Percentiles rank a stretch among this genome's conserved stretches.
Conservation (phyloP, 1,140 invertebrate genomes). For the Drosophila setifemur region DNA sequence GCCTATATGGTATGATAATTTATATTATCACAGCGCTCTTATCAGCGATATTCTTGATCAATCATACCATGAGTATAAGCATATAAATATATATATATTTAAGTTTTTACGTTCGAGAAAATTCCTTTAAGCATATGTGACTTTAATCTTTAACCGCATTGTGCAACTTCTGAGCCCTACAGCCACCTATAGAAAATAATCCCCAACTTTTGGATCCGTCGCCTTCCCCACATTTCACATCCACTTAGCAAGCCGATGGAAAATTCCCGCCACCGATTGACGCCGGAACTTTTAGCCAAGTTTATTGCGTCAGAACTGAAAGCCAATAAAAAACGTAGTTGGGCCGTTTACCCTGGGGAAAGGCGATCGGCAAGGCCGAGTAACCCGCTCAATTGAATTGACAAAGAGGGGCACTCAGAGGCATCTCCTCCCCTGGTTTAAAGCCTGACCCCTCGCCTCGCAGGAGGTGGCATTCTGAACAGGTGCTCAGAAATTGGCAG, state of each 20-base stretch:
- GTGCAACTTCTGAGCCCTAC: too few relatives aligned
- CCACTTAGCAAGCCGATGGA: background rate
- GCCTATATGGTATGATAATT: too few relatives aligned
- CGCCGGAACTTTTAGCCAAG: conserved; percentile 44
- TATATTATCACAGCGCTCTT: too few relatives aligned
- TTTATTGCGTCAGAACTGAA: conserved; percentile 37
- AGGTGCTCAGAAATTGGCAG: conserved; percentile 40
- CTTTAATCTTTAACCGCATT: too few relatives aligned
- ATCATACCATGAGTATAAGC: too few relatives aligned
- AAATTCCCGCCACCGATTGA: conserved; percentile 28
- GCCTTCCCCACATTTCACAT: conserved; percentile 28
- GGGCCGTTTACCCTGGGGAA: conserved; percentile 34
- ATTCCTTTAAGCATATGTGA: too few relatives aligned
- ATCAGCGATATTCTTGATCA: too few relatives aligned
- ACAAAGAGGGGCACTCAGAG: conserved; percentile 40
- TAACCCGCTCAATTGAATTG: conserved; percentile 54
- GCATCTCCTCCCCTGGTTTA: background rate
- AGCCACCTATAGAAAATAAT: too few relatives aligned
- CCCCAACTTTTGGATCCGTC: background rate
- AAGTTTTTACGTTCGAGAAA: too few relatives aligned
- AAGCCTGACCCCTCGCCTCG: background rate
- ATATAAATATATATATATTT: too few relatives aligned
- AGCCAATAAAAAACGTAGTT: conserved; percentile 17
- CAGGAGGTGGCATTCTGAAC: conserved; percentile 40
- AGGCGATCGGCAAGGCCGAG: conserved; percentile 19